Percentiles rank a stretch among this genome's conserved stretches.
Conservation (phyloP, 2,113 vertebrate species). For the Acrocephalus arundinaceus region DNA sequence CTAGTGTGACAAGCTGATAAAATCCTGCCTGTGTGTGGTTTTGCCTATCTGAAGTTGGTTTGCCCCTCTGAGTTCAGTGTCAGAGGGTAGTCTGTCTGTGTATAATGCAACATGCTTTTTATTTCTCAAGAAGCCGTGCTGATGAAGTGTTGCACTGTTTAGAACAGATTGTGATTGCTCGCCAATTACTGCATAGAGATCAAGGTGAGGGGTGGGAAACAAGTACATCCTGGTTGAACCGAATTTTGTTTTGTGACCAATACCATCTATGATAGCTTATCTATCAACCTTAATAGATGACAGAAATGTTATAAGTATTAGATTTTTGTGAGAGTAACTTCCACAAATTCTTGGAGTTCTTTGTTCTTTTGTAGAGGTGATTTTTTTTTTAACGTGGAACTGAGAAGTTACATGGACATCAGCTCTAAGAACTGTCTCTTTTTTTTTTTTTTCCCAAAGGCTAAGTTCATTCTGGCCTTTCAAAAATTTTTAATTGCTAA, state of each 20-base stretch:
- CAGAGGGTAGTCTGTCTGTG: not conserved
- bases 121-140: not conserved
- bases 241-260: not conserved
- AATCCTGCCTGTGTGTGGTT: not conserved
- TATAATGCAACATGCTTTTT: not conserved
- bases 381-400: not conserved
- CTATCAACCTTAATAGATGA: not conserved
- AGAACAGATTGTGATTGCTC: not conserved
- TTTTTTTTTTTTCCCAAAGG: not conserved
- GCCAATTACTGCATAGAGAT: not conserved
- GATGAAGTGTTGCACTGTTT: slow-evolving; percentile 27
- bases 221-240: not conserved
- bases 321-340: not conserved
- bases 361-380: not conserved
- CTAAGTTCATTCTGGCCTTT: not conserved
- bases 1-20: not conserved
- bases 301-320: not conserved
- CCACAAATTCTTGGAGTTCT: not conserved
- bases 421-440: not conserved
- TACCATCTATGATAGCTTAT: not conserved
- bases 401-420: not conserved
- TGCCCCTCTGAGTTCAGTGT: not conserved
- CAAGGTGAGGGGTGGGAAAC: not conserved
- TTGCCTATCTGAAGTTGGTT: not conserved
- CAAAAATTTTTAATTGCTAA: not conserved